Percentiles rank a stretch among this genome's conserved stretches.
These are phyloP conservation scores for Lordiphosa mommai DNA, from an alignment of 1,140 invertebrate species.

Conservation along the genomic window DNA sequence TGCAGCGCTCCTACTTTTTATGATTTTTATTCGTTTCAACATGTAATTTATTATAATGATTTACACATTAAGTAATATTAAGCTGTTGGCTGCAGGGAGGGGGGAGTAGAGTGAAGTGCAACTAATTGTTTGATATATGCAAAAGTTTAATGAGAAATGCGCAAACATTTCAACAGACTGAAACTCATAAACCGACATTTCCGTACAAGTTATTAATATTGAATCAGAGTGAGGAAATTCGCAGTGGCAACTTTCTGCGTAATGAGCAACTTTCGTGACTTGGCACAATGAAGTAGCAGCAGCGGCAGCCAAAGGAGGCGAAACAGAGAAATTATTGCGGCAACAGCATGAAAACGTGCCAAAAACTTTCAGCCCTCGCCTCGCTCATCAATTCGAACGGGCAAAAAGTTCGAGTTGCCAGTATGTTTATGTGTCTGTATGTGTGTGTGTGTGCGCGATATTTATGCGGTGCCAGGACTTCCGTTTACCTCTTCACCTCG, in stretches of 20 bases:
- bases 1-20: neutral
- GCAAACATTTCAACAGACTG: constrained; percentile 33
- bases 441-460: constrained; percentile 30
- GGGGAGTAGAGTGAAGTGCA: constrained; percentile 33
- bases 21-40: constrained; percentile 51
- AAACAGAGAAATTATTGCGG: constrained; percentile 38
- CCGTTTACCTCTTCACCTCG: neutral
- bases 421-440: constrained; percentile 1
- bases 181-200: constrained; percentile 10
- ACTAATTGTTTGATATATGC: constrained; percentile 47
- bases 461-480: constrained; percentile 26
- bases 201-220: constrained; percentile 50
- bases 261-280: constrained; percentile 21
- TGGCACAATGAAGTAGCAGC: neutral
- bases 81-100: constrained; percentile 17
- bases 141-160: constrained; percentile 38
- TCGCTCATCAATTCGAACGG: constrained; percentile 50
- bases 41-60: constrained; percentile 66
- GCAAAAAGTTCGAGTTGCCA: constrained; percentile 16
- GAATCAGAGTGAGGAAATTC: constrained; percentile 29
- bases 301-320: neutral
- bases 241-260: neutral
- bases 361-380: constrained; percentile 35
- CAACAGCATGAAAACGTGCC: constrained; percentile 31
- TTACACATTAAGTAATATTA: constrained; percentile 60